Evolutionary conservation across 2,113 vertebrate species (phyloP).

Genomic region (Pipa parva): DNA sequence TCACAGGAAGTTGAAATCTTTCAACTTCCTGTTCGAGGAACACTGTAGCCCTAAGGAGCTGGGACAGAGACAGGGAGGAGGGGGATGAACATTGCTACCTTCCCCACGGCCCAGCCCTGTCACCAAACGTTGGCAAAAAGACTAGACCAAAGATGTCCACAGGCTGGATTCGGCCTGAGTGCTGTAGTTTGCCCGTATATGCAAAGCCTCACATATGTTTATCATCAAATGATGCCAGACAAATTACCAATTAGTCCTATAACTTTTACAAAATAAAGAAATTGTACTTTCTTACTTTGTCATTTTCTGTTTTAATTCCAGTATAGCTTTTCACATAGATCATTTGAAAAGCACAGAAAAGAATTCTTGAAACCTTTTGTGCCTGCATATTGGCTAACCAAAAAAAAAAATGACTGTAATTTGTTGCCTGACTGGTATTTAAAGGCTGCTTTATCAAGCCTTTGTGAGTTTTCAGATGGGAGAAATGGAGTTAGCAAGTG

Average conservation of each 20-base stretch:
- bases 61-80: too few relatives aligned
- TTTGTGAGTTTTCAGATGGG: not conserved
- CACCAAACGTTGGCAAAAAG: too few relatives aligned
- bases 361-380: not conserved
- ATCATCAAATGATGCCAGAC: not conserved
- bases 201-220: slow-evolving; percentile 9
- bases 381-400: not conserved
- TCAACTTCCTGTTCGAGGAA: too few relatives aligned
- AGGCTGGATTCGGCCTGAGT: too few relatives aligned
- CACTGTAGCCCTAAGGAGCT: too few relatives aligned
- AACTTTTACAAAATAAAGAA: not conserved
- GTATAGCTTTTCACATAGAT: not conserved
- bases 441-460: not conserved
- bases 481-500: not conserved
- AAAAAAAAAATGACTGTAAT: not conserved
- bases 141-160: too few relatives aligned
- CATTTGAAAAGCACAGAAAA: not conserved
- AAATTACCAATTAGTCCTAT: not conserved
- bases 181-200: too few relatives aligned
- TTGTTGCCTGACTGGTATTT: not conserved
- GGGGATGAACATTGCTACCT: too few relatives aligned
- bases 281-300: not conserved
- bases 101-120: too few relatives aligned
- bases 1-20: too few relatives aligned
- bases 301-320: not conserved